phyloP scores from a whole-genome alignment of 1,140 invertebrate genomes.

The Drosophila nannoptera region DNA sequence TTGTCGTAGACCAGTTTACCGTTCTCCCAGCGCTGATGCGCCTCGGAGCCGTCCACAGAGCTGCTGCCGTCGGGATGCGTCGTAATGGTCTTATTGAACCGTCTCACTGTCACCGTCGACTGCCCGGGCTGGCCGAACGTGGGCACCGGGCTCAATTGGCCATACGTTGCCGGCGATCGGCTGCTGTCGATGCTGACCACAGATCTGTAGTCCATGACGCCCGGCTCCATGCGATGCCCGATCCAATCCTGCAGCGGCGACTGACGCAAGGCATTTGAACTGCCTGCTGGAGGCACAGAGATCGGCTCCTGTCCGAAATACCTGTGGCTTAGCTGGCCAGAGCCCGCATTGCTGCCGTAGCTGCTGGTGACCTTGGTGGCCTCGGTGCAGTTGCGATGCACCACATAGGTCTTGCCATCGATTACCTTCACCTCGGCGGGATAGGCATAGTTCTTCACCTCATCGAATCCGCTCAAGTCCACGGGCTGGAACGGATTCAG shows the following conservation, averaged over 20 bases:
- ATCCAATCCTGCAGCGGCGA: conserved; percentile 63
- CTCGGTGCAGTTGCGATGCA: conserved; percentile 73
- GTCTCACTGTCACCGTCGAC: conserved; percentile 49
- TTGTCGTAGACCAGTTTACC: conserved; percentile 66
- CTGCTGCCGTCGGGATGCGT: conserved; percentile 59
- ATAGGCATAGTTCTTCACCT: conserved; percentile 71
- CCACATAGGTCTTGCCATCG: conserved; percentile 70
- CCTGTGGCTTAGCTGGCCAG: conserved; percentile 18
- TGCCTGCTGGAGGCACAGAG: conserved; percentile 13
- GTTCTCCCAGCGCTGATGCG: conserved; percentile 64
- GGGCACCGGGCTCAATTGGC: conserved; percentile 28
- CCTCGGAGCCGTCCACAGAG: conserved; percentile 59
- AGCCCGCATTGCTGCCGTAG: conserved; percentile 12
- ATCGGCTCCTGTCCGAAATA: conserved; percentile 24
- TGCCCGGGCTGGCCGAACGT: conserved; percentile 15
- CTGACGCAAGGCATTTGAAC: conserved; percentile 36
- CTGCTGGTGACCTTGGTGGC: conserved; percentile 52
- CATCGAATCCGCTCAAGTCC: conserved; percentile 67
- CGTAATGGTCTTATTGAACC: conserved; percentile 64
- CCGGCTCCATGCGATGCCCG: conserved; percentile 57
- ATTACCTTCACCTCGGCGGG: conserved; percentile 73
- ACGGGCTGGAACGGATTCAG: conserved; percentile 51
- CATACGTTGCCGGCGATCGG: conserved; percentile 1
- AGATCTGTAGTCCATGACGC: conserved; percentile 62
- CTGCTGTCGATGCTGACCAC: conserved; percentile 48